Evolutionary conservation across 2,113 vertebrate species (phyloP).

Genomic region (Gracilinanus agilis): DNA sequence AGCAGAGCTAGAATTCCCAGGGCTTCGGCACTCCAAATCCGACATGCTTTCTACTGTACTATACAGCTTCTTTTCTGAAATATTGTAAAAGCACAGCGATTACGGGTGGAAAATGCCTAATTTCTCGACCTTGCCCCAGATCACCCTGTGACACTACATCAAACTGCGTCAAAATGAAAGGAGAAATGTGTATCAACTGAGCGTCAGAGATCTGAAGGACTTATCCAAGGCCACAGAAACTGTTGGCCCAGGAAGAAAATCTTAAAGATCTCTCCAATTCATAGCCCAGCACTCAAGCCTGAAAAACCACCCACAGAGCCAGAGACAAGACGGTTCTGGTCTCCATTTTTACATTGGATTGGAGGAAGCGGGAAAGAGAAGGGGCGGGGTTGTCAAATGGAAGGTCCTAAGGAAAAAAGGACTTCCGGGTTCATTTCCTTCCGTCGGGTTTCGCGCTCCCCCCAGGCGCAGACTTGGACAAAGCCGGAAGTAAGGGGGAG

Average conservation of each 20-base stretch:
- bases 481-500: not conserved
- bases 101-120: not conserved
- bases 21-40: conserved; percentile 16
- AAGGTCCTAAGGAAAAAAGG: no score
- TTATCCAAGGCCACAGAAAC: not conserved
- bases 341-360: not conserved
- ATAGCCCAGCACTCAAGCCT: not conserved
- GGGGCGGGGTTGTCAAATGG: no score
- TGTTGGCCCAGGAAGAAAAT: not conserved
- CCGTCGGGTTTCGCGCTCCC: no score
- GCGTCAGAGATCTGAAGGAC: not conserved
- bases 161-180: not conserved
- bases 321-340: not conserved
- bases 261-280: no score
- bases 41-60: not conserved
- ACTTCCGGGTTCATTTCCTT: not conserved
- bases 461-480: not conserved
- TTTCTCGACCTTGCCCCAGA: not conserved
- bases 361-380: not conserved
- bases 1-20: conserved; percentile 14
- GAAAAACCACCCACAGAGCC: no score
- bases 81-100: not conserved
- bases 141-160: not conserved
- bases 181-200: not conserved
- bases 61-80: not conserved